Base-by-base conservation (phyloP, 1,140 invertebrate species). In the Rhopalosiphum padi region DNA sequence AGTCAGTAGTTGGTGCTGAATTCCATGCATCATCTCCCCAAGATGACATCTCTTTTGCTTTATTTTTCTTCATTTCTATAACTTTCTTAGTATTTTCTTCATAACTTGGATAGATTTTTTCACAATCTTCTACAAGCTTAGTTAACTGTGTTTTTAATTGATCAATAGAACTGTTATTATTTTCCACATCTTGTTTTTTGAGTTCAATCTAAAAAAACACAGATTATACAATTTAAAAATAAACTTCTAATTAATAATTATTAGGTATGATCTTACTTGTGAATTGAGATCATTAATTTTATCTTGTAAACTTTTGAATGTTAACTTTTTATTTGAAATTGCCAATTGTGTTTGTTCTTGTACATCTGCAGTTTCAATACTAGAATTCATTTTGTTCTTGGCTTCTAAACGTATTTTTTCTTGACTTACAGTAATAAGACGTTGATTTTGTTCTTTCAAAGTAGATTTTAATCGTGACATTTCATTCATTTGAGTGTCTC, bases 401-500 rank as follows among this genome's bases (percentile, higher is more conserved):
- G 97, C 97, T 94, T 98, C 98, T 83, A 98, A 95, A 94, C 97
- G 97, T 0, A 97, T 97, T 94, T 98, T 98, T 94, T 98, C 98
- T 95, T 98, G 98, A 94, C 97, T 98, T 6, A 98, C 95, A 4
- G 97, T 96, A 22, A 98, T 95, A 93, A 98, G 96, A 94, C 97
- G 88, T 93, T 96, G 95, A 94, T 96, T 99, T 94, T 98, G 97
- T 94, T 98, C 98, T 94, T 98, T 97, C 2, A 98, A 96, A 94
- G 97, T 96, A 82, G 96, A 97, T 95, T 99, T 99, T 8, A 99
- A 96, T 86, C 97, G 96, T 25, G 97, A 97, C 97, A 99, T 98
- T 94, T 99, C 98, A 90, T 97, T 96, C 95, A 99, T 97, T 94
- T 98, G 98, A 1, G 97, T 96, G 95, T 99, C 99, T 60, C 99